Conservation (phyloP, 2,797 vertebrate species). For the Myioborus melanocephalus region DNA sequence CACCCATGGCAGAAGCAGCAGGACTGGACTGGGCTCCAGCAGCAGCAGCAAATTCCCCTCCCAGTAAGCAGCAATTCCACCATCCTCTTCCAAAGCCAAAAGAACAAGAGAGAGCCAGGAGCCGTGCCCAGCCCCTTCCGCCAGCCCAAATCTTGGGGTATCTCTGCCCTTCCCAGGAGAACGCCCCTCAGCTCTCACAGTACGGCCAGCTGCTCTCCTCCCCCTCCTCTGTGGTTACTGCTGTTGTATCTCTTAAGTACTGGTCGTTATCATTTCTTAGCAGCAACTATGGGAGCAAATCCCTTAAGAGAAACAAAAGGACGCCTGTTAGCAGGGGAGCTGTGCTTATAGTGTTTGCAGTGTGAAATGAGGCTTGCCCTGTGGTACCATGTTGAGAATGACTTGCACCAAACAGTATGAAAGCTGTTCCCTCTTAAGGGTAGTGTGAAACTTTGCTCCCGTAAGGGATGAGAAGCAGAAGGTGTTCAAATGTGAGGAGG, state of each 20-base stretch:
- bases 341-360: neutral
- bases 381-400: neutral
- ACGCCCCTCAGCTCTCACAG: neutral
- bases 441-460: neutral
- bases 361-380: neutral
- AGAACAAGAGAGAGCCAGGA: neutral
- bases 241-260: neutral
- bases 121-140: too few species aligned
- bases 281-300: neutral
- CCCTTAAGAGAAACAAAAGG: neutral
- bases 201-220: neutral
- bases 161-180: neutral
- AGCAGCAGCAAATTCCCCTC: neutral
- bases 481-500: neutral
- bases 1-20: neutral
- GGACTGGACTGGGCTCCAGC: neutral
- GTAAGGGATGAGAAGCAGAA: neutral
- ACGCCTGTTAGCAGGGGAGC: neutral
- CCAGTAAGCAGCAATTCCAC: neutral
- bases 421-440: neutral
- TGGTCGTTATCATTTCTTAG: neutral
- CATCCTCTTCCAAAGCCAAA: accelerated
- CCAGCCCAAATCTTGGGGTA: neutral
- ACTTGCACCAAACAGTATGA: neutral
- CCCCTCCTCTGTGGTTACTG: neutral